Evolutionary conservation across 2,888 invertebrate species (phyloP).

Genomic region (Drosophila austrosaltans): DNA sequence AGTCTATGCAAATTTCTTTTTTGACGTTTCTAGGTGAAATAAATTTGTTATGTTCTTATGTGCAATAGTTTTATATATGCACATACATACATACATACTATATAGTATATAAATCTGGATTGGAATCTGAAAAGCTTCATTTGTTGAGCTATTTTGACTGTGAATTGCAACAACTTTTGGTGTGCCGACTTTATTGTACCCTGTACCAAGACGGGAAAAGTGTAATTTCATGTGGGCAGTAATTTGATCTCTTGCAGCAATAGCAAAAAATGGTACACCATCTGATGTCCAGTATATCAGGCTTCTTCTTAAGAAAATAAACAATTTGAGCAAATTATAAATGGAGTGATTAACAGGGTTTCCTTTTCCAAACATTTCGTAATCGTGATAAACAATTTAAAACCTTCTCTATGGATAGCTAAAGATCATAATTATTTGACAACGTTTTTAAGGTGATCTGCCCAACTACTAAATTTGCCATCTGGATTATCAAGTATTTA

Average conservation of each 20-base stretch:
- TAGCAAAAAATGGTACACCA: too few species aligned
- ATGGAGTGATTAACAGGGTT: too few species aligned
- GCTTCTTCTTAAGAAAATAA: too few species aligned
- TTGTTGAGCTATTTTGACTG: not conserved
- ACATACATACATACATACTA: conserved; percentile 35
- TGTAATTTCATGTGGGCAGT: not conserved
- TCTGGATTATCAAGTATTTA: not conserved
- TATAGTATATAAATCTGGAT: conserved; percentile 1
- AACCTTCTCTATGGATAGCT: too few species aligned
- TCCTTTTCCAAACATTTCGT: too few species aligned
- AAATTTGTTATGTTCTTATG: conserved; percentile 21
- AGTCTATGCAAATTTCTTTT: conserved; percentile 9
- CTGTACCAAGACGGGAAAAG: not conserved
- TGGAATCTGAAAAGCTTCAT: not conserved
- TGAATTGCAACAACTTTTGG: not conserved
- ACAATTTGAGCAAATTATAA: too few species aligned
- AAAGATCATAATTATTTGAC: too few species aligned
- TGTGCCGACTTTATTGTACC: not conserved
- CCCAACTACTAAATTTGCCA: not conserved
- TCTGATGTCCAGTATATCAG: too few species aligned
- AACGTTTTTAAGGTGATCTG: too few species aligned
- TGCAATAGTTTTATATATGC: not conserved
- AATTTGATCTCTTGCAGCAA: not conserved
- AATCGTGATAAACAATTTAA: too few species aligned
- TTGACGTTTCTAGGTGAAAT: conserved; percentile 17